phyloP scores from a whole-genome alignment of 2,888 invertebrate genomes.

The Cordilura impudica region DNA sequence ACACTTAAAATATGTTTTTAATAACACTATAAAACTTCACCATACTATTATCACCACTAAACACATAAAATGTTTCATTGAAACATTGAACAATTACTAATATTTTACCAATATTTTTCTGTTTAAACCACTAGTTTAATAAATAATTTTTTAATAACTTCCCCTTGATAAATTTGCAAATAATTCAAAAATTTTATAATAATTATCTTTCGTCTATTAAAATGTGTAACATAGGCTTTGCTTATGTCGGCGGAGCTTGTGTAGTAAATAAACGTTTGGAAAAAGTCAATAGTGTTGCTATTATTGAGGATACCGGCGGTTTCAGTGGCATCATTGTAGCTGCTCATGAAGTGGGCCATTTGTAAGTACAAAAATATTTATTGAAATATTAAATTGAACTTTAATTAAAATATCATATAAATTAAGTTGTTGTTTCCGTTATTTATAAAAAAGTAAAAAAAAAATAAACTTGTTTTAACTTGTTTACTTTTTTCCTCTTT shows the following conservation, averaged over 20 bases:
- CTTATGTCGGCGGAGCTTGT: conserved; percentile 97
- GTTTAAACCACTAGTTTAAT: conserved; percentile 28
- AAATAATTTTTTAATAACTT: conserved; percentile 48
- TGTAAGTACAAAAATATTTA: conserved; percentile 83
- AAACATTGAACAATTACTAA: conserved; percentile 10
- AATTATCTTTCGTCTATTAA: conserved; percentile 39
- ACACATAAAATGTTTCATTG: not conserved
- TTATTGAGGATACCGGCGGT: conserved; percentile 97
- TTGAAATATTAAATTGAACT: too few relatives aligned
- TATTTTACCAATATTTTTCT: not conserved
- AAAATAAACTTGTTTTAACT: conserved; percentile 32
- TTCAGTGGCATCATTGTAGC: conserved; percentile 98
- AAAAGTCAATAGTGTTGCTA: conserved; percentile 97
- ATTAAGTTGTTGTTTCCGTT: conserved; percentile 34
- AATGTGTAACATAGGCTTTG: conserved; percentile 84
- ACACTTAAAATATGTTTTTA: conserved; percentile 7
- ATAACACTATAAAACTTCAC: conserved; percentile 11
- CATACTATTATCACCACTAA: not conserved
- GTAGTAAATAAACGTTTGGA: conserved; percentile 96
- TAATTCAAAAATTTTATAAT: conserved; percentile 26
- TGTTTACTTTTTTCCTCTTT: conserved; percentile 43
- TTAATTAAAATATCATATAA: conserved; percentile 5
- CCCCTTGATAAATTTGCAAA: not conserved
- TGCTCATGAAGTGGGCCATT: conserved; percentile 97
- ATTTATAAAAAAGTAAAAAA: not conserved